phyloP scores from a whole-genome alignment of 2,113 vertebrate species.

The Falcunculus frontatus region DNA sequence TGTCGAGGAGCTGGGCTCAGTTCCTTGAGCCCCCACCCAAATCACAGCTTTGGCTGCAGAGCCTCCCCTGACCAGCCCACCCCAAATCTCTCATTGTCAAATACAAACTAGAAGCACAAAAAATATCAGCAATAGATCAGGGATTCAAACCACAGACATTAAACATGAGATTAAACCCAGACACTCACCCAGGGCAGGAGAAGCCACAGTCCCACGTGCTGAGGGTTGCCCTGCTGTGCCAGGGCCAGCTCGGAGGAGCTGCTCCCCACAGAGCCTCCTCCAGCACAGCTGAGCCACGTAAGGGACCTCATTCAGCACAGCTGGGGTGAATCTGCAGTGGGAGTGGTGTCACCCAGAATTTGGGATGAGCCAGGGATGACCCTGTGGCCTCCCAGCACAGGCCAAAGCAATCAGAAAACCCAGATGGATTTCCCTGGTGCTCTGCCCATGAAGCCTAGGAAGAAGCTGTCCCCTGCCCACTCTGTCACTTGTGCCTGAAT shows the following conservation, averaged over 20 bases:
- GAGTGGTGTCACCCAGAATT: fast-evolving
- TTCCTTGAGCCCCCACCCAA: not conserved
- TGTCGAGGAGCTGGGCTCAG: fast-evolving
- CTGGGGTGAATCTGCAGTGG: fast-evolving
- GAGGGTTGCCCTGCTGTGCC: not conserved
- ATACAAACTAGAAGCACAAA: not conserved
- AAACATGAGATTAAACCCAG: not conserved
- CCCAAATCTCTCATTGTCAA: fast-evolving
- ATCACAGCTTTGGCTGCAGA: not conserved
- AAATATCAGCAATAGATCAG: fast-evolving
- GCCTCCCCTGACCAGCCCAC: not conserved
- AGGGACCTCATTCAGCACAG: not conserved
- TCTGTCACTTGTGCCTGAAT: fast-evolving
- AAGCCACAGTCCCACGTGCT: fast-evolving
- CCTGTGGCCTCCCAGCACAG: not conserved
- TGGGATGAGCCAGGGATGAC: not conserved
- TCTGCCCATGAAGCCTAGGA: not conserved
- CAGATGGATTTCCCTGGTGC: fast-evolving
- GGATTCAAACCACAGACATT: not conserved
- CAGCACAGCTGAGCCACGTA: not conserved
- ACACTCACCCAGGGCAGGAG: not conserved
- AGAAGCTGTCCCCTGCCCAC: not conserved
- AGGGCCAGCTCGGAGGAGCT: not conserved
- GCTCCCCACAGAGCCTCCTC: not conserved
- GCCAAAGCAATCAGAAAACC: not conserved